These are phyloP conservation scores for Anarrhichthys ocellatus DNA, from an alignment of 2,113 vertebrate genomes.

Conservation along the genomic window DNA sequence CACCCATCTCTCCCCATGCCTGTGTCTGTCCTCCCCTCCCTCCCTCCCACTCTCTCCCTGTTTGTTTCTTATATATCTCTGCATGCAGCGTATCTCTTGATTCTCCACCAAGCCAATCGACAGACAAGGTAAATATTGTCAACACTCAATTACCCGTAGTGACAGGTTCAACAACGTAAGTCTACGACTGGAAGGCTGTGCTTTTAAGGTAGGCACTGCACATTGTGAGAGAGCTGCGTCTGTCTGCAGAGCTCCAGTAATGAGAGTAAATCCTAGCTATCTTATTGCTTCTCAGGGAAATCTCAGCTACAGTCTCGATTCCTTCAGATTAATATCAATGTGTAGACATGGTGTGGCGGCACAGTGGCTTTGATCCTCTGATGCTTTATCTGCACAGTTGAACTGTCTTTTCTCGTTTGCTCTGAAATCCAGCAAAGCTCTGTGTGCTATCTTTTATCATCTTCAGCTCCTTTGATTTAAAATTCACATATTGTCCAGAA, in stretches of 20 bases:
- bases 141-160: conserved; percentile 26
- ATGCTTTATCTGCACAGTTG: conserved; percentile 53
- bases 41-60: not conserved
- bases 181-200: conserved; percentile 12
- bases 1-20: conserved; percentile 39
- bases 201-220: conserved; percentile 63
- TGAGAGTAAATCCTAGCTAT: conserved; percentile 49
- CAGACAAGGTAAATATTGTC: conserved; percentile 50
- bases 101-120: conserved; percentile 32
- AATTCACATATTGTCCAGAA: conserved; percentile 45
- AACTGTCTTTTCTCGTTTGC: conserved; percentile 50
- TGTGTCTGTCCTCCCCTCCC: conserved; percentile 1
- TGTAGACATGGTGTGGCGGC: conserved; percentile 44
- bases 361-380: conserved; percentile 63
- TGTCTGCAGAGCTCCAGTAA: conserved; percentile 51
- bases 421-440: conserved; percentile 54
- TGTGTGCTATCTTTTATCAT: conserved; percentile 47
- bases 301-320: conserved; percentile 52
- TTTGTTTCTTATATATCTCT: conserved; percentile 30
- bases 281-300: conserved; percentile 44
- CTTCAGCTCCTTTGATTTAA: conserved; percentile 59
- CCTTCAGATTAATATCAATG: conserved; percentile 66
- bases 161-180: conserved; percentile 32
- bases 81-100: conserved; percentile 28
- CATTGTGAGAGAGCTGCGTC: conserved; percentile 37